Evolutionary conservation across 2,888 invertebrate genomes (phyloP).

Genomic region (Eupsilia transversa): DNA sequence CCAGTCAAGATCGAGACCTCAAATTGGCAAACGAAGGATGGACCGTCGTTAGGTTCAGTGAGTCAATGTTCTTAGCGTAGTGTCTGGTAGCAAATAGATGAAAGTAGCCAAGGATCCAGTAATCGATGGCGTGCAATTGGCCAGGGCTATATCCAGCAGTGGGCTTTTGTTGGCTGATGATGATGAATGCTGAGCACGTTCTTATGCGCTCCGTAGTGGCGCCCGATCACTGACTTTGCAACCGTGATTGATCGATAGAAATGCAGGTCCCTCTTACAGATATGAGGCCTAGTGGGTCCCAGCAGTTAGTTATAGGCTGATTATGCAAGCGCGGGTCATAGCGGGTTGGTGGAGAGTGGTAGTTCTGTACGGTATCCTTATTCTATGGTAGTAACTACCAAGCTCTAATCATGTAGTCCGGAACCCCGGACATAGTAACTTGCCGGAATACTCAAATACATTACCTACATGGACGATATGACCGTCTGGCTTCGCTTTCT

Average conservation of each 20-base stretch:
- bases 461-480: conserved; percentile 66
- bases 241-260: background rate
- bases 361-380: conserved; percentile 2
- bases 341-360: fast-evolving
- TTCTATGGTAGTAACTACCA: conserved; percentile 34
- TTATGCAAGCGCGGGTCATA: background rate
- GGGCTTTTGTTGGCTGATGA: background rate
- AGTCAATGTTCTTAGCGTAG: background rate
- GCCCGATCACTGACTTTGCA: no score
- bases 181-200: background rate
- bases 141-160: background rate
- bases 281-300: background rate
- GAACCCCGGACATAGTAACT: conserved; percentile 69
- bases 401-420: conserved; percentile 68
- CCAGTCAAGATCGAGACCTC: no score
- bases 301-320: background rate
- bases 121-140: background rate
- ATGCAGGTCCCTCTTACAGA: background rate
- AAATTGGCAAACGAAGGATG: background rate
- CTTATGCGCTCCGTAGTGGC: background rate
- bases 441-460: conserved; percentile 74
- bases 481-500: conserved; percentile 46
- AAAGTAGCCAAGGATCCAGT: background rate
- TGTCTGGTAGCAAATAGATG: background rate
- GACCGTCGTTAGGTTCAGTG: background rate